Percentiles rank a stretch among this genome's conserved stretches.
Evolutionary conservation across 2,888 invertebrate genomes (phyloP).

Genomic region (Xestia xanthographa): DNA sequence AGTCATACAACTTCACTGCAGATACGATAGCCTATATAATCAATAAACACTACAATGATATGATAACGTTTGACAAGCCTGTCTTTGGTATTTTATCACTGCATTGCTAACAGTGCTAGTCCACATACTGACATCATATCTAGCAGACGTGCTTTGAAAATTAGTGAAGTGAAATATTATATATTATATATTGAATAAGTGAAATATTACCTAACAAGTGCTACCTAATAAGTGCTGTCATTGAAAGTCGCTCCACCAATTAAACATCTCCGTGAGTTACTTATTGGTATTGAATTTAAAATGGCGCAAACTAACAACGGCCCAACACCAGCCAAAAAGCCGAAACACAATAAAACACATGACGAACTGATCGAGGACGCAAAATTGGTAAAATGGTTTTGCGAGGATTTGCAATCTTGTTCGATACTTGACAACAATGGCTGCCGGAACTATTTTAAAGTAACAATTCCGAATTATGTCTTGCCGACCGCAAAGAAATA

Average conservation of each 20-base stretch:
- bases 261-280: background rate
- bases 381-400: constrained; percentile 19
- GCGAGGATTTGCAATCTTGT: constrained; percentile 11
- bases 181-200: too few relatives aligned
- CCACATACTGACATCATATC: background rate
- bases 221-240: too few relatives aligned
- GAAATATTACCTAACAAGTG: too few relatives aligned
- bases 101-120: background rate
- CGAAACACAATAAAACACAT: background rate
- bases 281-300: background rate
- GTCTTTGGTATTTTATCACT: background rate
- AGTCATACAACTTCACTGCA: background rate
- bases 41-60: too few relatives aligned
- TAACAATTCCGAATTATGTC: constrained; percentile 8
- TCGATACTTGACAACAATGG: constrained; percentile 9
- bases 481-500: constrained; percentile 3
- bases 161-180: too few relatives aligned
- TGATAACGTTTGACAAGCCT: background rate
- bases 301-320: constrained; percentile 3
- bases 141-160: background rate
- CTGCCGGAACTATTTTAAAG: constrained; percentile 9
- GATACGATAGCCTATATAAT: background rate
- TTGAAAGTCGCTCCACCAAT: background rate
- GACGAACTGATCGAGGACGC: background rate
- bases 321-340: constrained; percentile 10